Evolutionary conservation across 1,140 invertebrate genomes (phyloP).

Genomic region (Hetaerina americana): DNA sequence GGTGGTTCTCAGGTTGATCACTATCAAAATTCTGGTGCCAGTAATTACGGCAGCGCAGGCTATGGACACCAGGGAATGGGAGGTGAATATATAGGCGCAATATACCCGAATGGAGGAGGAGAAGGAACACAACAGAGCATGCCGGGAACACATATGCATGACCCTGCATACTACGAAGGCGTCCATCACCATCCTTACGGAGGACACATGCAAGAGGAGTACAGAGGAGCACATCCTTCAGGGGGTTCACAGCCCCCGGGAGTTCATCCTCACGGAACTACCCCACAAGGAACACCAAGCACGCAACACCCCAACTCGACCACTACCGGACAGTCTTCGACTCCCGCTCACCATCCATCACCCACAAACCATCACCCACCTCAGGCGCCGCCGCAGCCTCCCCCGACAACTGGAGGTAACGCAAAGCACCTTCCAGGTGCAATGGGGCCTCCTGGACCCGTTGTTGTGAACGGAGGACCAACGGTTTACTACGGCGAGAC

Average conservation of each 20-base stretch:
- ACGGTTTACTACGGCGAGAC: not conserved
- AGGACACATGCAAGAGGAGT: not conserved
- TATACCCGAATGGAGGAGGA: not conserved
- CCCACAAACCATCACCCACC: not conserved
- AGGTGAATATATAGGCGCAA: not conserved
- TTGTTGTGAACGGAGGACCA: not conserved
- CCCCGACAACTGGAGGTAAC: not conserved
- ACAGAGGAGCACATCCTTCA: not conserved
- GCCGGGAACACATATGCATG: not conserved
- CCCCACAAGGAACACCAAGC: not conserved
- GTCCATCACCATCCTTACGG: not conserved
- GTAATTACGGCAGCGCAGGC: not conserved
- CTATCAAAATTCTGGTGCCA: not conserved
- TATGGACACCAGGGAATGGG: not conserved
- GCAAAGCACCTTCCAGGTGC: not conserved
- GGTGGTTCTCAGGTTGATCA: not conserved
- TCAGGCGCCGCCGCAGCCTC: not conserved
- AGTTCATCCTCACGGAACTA: not conserved
- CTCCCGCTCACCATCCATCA: not conserved
- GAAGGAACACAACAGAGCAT: not conserved
- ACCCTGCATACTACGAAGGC: not conserved
- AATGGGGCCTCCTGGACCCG: not conserved
- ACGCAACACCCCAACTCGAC: not conserved
- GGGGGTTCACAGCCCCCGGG: not conserved
- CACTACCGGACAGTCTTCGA: not conserved